Conservation (phyloP, 1,140 invertebrate genomes). For the Brachionus calyciflorus region DNA sequence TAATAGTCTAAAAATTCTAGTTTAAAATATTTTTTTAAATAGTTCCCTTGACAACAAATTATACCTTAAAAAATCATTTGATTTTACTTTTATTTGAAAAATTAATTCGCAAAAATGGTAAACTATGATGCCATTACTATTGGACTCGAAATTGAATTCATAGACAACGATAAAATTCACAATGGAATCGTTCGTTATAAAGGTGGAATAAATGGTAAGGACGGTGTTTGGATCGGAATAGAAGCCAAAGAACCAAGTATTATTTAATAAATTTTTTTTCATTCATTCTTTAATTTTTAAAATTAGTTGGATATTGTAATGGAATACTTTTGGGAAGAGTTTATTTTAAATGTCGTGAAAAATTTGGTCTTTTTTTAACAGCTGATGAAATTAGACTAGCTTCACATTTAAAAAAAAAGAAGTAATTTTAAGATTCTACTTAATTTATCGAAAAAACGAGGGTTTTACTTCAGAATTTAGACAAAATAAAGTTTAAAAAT, state of each 20-base stretch:
- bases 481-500: too few species aligned
- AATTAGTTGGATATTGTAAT: constrained; percentile 38
- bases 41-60: constrained; percentile 7
- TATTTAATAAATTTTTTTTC: neutral
- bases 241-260: constrained; percentile 14
- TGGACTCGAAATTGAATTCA: constrained; percentile 26
- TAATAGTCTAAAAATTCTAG: too few species aligned
- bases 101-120: constrained; percentile 10
- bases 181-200: constrained; percentile 18
- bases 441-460: too few species aligned
- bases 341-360: constrained; percentile 32
- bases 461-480: too few species aligned
- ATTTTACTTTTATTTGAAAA: neutral
- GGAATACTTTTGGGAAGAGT: neutral
- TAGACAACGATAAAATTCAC: neutral
- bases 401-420: constrained; percentile 13
- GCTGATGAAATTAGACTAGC: constrained; percentile 9
- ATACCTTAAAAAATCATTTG: neutral
- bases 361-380: constrained; percentile 33
- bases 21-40: too few species aligned
- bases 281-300: neutral
- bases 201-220: constrained; percentile 25
- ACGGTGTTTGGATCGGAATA: constrained; percentile 28
- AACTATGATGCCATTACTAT: constrained; percentile 25
- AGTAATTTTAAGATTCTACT: neutral